These are phyloP conservation scores for Phycodurus eques DNA, from an alignment of 2,113 vertebrate species.

Conservation along the genomic window DNA sequence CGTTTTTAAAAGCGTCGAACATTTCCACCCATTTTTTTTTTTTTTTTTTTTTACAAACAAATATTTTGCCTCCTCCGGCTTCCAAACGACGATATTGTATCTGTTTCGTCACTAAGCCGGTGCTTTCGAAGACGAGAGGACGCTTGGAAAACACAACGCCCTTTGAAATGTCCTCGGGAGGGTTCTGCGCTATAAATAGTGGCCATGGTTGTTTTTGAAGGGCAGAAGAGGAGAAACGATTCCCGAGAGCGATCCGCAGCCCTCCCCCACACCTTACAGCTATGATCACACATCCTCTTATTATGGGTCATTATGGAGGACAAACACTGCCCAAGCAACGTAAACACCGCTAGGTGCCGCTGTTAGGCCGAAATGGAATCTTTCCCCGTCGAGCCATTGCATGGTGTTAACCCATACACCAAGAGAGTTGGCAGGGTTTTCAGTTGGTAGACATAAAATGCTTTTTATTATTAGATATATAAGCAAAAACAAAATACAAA, in stretches of 20 bases:
- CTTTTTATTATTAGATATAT: conserved; percentile 72
- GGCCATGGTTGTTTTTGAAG: conserved; percentile 29
- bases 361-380: conserved; percentile 39
- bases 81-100: background rate
- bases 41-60: background rate
- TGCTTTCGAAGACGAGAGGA: background rate
- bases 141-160: background rate
- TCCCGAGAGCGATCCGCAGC: conserved; percentile 31
- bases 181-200: conserved; percentile 11
- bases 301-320: conserved; percentile 65
- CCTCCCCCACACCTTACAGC: conserved; percentile 58
- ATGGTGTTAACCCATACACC: background rate
- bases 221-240: conserved; percentile 25
- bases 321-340: conserved; percentile 45
- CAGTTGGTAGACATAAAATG: conserved; percentile 64
- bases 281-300: conserved; percentile 46
- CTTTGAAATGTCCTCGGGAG: background rate
- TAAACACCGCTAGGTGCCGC: conserved; percentile 64
- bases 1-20: too few relatives aligned
- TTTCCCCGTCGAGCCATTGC: too few relatives aligned
- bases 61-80: background rate
- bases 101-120: background rate
- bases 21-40: background rate
- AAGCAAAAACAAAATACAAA: conserved; percentile 49
- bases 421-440: conserved; percentile 25